Evolutionary conservation across 1,140 invertebrate genomes (phyloP), one percentile per base, ranked within the genome.

Genomic region (Oryzaephilus surinamensis): DNA sequence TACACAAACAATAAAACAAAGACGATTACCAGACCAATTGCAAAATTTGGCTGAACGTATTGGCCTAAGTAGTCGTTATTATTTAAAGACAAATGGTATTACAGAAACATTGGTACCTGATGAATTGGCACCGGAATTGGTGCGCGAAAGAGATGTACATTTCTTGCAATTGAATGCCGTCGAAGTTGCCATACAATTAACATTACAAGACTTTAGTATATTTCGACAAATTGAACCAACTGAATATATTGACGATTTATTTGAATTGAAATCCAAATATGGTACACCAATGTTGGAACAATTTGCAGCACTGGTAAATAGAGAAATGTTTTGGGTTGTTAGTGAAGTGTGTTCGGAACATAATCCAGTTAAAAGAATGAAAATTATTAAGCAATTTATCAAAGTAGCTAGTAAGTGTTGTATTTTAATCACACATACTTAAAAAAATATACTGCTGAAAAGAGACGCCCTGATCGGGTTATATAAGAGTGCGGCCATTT

Each of bases 301-400:
- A 60, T 98, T 99, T 69, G 84, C 87, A 19, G 86, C 94, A 64
- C 72, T 98, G 55, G 94, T 97, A 27, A 99, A 99, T 65, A 81
- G 88, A 57, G 96, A 99, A 71, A 98, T 98, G 90, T 99, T 97
- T 66, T 99, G 97, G 97, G 95, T 99, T 1, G 92, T 97, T 0
- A 96, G 90, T 2, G 95, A 99, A 73, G 84, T 99, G 13, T 94
- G 93, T 50, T 80, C 78, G 33, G 97, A 99, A 65, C 79, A 81
- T 46, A 97, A 93, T 69, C 72, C 91, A 45, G 79, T 94, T 29
- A 77, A 90, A 48, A 70, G 96, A 45, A 91, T 89, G 60, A 96
- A 96, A 71, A 90, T 97, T 48, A 87, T 99, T 45, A 99, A 99
- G 64, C 92, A 98, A 61, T 99, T 99, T 63, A 96, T 99, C 43